Percentiles rank a stretch among this genome's conserved stretches.
phyloP scores from a whole-genome alignment of 2,888 invertebrate species.

The Apodemia hepburni region DNA sequence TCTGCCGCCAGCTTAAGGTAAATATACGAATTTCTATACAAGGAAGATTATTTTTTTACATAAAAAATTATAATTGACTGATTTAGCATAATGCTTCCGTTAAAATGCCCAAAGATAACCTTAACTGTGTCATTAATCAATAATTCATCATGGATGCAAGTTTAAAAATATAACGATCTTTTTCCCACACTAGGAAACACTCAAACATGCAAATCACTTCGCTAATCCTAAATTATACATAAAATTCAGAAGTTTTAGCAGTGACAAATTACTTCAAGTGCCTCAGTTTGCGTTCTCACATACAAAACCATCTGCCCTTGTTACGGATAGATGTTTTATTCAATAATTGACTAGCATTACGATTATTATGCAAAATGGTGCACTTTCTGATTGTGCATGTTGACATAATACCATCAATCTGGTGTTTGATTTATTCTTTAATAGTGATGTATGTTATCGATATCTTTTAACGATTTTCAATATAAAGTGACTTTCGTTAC shows the following conservation, averaged over 20 bases:
- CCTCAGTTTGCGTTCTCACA: constrained; percentile 48
- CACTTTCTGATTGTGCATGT: constrained; percentile 67
- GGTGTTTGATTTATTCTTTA: constrained; percentile 61
- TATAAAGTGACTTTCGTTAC: not conserved
- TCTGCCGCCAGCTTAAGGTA: too few species aligned
- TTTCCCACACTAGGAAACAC: constrained; percentile 36
- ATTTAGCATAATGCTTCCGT: too few species aligned
- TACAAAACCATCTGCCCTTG: constrained; percentile 58
- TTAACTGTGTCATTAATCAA: not conserved
- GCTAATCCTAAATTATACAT: constrained; percentile 52
- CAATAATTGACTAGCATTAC: constrained; percentile 67
- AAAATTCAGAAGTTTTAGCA: constrained; percentile 53
- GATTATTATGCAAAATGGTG: constrained; percentile 69
- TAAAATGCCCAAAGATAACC: too few species aligned
- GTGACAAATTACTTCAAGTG: constrained; percentile 62
- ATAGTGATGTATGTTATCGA: constrained; percentile 33
- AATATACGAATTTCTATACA: too few species aligned
- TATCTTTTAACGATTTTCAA: not conserved
- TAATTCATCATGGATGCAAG: not conserved
- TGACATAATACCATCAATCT: constrained; percentile 79
- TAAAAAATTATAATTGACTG: too few species aligned
- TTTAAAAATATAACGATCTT: constrained; percentile 8
- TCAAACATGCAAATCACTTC: constrained; percentile 42
- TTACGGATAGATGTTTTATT: constrained; percentile 56
- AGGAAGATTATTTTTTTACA: too few species aligned